phyloP scores from a whole-genome alignment of 2,797 vertebrate species.

The Sebastes flavidus region DNA sequence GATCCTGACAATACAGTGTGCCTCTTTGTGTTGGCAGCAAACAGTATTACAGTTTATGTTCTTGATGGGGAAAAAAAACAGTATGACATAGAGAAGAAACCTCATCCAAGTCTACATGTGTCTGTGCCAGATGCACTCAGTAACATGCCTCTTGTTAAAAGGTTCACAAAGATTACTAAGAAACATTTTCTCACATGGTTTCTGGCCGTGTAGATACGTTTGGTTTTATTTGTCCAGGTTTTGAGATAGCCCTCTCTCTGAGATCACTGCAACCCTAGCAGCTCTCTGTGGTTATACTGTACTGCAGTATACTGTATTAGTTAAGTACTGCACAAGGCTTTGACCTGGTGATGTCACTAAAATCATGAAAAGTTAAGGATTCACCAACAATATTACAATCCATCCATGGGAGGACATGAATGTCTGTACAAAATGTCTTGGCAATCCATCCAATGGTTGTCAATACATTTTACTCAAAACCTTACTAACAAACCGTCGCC shows the following conservation, averaged over 20 bases:
- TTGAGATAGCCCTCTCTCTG: background rate
- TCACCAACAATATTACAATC: background rate
- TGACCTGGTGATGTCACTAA: background rate
- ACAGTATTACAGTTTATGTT: slow-evolving; percentile 8
- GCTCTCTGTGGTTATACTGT: background rate
- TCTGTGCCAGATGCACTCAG: background rate
- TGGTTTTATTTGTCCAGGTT: background rate
- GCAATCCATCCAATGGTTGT: background rate
- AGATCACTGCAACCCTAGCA: background rate
- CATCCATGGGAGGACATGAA: background rate
- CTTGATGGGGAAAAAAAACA: background rate
- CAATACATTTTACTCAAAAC: background rate
- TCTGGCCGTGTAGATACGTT: background rate
- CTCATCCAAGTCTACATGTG: background rate
- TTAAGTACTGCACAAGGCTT: background rate
- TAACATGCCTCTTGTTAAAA: background rate
- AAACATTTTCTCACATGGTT: background rate
- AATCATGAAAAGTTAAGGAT: background rate
- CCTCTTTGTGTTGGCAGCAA: slow-evolving; percentile 24
- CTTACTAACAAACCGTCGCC: background rate
- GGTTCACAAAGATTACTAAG: background rate
- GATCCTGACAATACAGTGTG: slow-evolving; percentile 22
- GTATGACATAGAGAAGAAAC: background rate
- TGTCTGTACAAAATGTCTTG: background rate
- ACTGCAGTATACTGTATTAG: background rate